Conservation (phyloP, 2,113 vertebrate genomes). For the Spheniscus mendiculus region DNA sequence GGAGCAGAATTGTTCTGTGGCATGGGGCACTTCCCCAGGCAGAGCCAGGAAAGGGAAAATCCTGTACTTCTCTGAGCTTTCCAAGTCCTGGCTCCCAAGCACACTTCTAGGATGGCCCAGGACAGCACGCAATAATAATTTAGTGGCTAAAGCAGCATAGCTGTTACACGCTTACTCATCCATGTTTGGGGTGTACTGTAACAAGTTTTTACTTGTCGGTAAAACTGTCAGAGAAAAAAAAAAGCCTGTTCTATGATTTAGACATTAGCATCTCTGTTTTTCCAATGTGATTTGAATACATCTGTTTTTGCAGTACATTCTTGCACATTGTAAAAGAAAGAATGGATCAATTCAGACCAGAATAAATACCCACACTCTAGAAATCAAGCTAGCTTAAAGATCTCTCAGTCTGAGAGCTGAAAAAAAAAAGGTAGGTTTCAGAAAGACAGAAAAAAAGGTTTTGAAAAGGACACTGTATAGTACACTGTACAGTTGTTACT, state of each 20-base stretch:
- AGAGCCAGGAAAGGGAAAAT: background rate
- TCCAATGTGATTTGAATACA: background rate
- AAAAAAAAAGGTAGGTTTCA: background rate
- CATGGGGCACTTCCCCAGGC: background rate
- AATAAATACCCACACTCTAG: background rate
- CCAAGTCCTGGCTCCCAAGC: background rate
- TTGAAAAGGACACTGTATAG: background rate
- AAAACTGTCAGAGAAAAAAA: background rate
- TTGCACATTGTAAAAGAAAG: background rate
- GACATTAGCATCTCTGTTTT: background rate
- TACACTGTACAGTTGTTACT: background rate
- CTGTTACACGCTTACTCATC: rapidly evolving
- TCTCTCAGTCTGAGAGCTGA: background rate
- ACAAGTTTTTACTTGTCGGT: background rate
- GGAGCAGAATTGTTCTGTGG: background rate
- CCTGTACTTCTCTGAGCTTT: background rate
- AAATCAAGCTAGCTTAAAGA: background rate
- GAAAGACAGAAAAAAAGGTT: background rate
- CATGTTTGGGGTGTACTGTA: background rate
- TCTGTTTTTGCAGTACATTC: background rate
- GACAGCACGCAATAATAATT: background rate
- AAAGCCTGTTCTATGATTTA: background rate
- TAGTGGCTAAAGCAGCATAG: background rate
- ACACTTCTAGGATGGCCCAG: background rate
- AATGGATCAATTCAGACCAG: background rate